A percentile compares a stretch with the other conserved stretches of the same genome.
phyloP scores from a whole-genome alignment of 64 coral and sea anemone genomes.

The Astreopora myriophthalma region DNA sequence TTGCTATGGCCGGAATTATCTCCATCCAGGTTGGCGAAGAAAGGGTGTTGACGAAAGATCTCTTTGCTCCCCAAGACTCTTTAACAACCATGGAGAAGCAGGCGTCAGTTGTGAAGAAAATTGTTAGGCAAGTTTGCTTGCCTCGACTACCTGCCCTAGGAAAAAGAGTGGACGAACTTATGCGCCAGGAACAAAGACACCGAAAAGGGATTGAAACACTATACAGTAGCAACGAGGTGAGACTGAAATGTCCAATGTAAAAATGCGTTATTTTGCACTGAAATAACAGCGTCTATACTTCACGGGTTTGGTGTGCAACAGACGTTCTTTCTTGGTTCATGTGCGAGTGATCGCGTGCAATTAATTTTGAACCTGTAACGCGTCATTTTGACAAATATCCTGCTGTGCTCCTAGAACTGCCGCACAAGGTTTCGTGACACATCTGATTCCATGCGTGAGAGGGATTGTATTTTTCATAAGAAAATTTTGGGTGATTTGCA shows the following conservation, averaged over 20 bases:
- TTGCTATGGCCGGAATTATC: not conserved
- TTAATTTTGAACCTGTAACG: too few relatives aligned
- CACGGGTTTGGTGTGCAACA: too few relatives aligned
- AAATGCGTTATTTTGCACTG: not conserved
- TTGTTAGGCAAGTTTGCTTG: not conserved
- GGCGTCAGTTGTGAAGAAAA: not conserved
- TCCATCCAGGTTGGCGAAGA: not conserved
- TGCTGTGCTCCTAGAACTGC: too few relatives aligned
- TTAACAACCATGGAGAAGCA: not conserved
- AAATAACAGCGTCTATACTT: too few relatives aligned
- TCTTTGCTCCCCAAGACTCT: not conserved
- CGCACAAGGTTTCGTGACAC: too few relatives aligned
- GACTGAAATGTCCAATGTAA: not conserved
- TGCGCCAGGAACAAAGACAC: conserved; percentile 16
- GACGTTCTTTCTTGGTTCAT: too few relatives aligned
- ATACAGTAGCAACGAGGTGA: not conserved
- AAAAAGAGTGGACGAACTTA: conserved; percentile 3
- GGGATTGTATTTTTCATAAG: too few relatives aligned
- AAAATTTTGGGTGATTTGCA: too few relatives aligned
- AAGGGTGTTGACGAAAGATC: not conserved
- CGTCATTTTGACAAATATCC: too few relatives aligned
- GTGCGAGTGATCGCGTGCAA: too few relatives aligned
- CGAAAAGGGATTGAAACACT: not conserved
- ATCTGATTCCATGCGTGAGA: too few relatives aligned
- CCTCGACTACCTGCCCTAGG: not conserved